Evolutionary conservation across 2,888 invertebrate genomes (phyloP).

Genomic region (Phlogophora meticulosa): DNA sequence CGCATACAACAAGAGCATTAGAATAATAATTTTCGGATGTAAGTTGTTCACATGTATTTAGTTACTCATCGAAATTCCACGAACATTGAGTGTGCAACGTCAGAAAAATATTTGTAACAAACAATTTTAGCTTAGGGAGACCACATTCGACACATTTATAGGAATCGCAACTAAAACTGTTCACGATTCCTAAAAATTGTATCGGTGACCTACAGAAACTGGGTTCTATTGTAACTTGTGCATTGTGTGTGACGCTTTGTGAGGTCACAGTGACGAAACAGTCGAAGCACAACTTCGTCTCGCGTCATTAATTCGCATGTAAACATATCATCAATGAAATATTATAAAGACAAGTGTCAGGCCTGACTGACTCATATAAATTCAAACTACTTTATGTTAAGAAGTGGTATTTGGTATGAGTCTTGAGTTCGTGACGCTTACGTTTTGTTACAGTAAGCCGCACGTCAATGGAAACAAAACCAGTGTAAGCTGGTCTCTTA

Average conservation of each 20-base stretch:
- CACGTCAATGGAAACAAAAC: too few species aligned
- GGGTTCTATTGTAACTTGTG: slow-evolving; percentile 2
- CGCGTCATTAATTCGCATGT: slow-evolving; percentile 47
- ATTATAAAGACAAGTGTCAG: slow-evolving; percentile 43
- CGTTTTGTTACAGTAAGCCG: neutral
- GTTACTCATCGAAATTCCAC: slow-evolving; percentile 71
- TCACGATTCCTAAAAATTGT: slow-evolving; percentile 9
- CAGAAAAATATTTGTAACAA: slow-evolving; percentile 5
- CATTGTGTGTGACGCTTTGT: slow-evolving; percentile 31
- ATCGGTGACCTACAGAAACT: neutral
- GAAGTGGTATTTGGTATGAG: neutral
- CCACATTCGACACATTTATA: neutral
- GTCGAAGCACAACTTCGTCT: slow-evolving; percentile 16
- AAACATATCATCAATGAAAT: slow-evolving; percentile 45
- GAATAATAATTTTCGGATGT: slow-evolving; percentile 68
- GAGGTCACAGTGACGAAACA: slow-evolving; percentile 43
- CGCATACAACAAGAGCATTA: slow-evolving; percentile 52
- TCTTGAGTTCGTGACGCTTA: slow-evolving; percentile 1
- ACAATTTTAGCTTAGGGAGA: slow-evolving; percentile 11
- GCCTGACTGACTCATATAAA: slow-evolving; percentile 41
- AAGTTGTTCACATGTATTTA: slow-evolving; percentile 46
- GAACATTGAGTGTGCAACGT: slow-evolving; percentile 58
- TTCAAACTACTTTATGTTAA: slow-evolving; percentile 21
- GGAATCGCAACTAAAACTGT: neutral
- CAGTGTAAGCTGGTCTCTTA: too few species aligned